Percentiles rank a stretch among this genome's conserved stretches.
These are phyloP conservation scores for Athalia cordata DNA, from an alignment of 2,888 invertebrate genomes.

Conservation along the genomic window DNA sequence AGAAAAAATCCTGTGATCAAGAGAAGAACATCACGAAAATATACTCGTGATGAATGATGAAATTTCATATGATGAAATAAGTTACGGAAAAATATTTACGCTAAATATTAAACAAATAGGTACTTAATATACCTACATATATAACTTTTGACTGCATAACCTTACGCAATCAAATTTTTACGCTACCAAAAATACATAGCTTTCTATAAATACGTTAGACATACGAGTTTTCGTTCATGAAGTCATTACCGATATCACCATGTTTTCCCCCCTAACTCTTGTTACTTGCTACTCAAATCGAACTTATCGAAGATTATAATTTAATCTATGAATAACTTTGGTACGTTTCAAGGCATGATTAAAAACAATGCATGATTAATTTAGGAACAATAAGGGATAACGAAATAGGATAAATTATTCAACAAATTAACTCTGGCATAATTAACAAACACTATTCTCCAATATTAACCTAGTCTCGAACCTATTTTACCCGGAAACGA, in stretches of 20 bases:
- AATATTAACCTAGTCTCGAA: not conserved
- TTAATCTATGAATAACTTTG: not conserved
- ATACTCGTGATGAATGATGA: not conserved
- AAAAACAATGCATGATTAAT: constrained; percentile 4
- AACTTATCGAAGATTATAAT: not conserved
- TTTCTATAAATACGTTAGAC: not conserved
- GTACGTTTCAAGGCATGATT: constrained; percentile 19
- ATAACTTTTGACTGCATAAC: too few relatives aligned
- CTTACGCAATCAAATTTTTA: not conserved
- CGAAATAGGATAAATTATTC: not conserved
- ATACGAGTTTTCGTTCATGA: not conserved
- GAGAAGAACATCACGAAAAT: too few relatives aligned
- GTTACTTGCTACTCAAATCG: not conserved
- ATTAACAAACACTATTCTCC: not conserved
- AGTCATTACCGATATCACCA: not conserved
- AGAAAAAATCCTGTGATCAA: too few relatives aligned
- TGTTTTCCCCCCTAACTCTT: not conserved
- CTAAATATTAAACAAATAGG: not conserved
- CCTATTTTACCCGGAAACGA: not conserved
- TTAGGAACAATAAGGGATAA: not conserved
- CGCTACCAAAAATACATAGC: constrained; percentile 13
- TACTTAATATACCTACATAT: too few relatives aligned
- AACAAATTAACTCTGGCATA: constrained; percentile 15
- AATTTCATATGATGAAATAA: not conserved
- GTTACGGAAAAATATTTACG: not conserved